Evolutionary conservation across 2,797 vertebrate genomes (phyloP), one percentile per base, ranked within the genome.

Genomic region (Cheirogaleus major): DNA sequence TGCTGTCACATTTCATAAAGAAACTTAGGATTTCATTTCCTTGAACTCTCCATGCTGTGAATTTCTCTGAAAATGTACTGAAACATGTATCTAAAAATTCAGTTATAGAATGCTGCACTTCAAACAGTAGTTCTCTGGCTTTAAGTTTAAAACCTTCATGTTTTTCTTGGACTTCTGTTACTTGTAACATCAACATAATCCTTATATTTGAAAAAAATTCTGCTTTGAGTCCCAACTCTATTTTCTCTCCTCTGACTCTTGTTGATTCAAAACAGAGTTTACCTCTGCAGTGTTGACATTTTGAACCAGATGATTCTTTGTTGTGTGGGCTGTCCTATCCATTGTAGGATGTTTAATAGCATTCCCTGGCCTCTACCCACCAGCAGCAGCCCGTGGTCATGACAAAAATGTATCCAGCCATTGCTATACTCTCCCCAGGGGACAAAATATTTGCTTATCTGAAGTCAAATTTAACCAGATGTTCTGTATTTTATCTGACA

Each of bases 21-120:
- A 55, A 55, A 70, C 25, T 83, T 67, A 22, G 3, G 17, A 79
- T 69, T 93, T 89, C 55, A 80, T 86, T 95, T 23, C 43, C 7
- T 35, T 95, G 55, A 95, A 87, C 45, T 93, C 61, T 43, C 3
- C 25, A 35, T 94, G 87, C 38, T 83, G 22, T 67, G n/a, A 72
- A 80, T 89, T 95, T 85, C 61, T 89, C 86, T 87, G 38, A 84
- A 95, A 95, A 75, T 92, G 41, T 86, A 65, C 17, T 87, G 48
- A 97, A 89, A 78, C 27, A 0, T 30, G 5, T 82, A 84, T 89
- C 86, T 82, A n/a, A 94, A 94, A 70, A 52, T 85, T 81, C 30
- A 94, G 0, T 88, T 86, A 80, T 5, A 87, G 78, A 57, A 76
- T 91, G n/a, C 75, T 72, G 25, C 7, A 86, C 45, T 92, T 95